Evolutionary conservation across 2,888 invertebrate species (phyloP).

Genomic region (Hedya salicella): DNA sequence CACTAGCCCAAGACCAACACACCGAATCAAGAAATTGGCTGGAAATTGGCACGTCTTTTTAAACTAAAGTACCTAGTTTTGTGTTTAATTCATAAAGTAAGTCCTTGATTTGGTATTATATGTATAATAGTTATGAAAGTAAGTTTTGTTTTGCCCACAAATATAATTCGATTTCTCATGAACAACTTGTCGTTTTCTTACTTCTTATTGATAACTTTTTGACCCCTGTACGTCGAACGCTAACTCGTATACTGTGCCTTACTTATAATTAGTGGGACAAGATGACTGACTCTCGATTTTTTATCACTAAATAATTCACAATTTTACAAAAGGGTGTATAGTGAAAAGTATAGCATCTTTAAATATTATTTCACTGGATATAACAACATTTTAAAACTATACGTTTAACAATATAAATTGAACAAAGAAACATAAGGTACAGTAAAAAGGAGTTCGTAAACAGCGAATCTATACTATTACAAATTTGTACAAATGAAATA

Average conservation of each 20-base stretch:
- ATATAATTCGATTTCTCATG: constrained; percentile 17
- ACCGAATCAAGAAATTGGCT: constrained; percentile 22
- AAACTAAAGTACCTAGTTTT: not conserved
- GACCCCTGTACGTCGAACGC: constrained; percentile 15
- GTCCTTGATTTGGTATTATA: not conserved
- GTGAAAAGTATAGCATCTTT: no score
- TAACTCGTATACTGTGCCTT: not conserved
- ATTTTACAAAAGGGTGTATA: no score
- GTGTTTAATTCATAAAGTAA: not conserved
- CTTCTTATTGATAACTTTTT: constrained; percentile 27
- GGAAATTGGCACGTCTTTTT: constrained; percentile 1
- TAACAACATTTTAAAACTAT: no score
- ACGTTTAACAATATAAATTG: no score
- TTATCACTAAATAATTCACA: no score
- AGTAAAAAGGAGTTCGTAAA: no score
- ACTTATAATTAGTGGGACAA: not conserved
- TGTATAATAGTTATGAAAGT: not conserved
- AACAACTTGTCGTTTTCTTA: constrained; percentile 18
- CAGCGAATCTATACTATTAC: no score
- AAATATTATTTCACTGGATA: no score
- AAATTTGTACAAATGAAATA: no score
- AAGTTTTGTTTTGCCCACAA: constrained; percentile 4
- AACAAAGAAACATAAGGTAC: no score
- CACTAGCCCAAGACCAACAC: not conserved
- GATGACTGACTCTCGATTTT: no score